A percentile compares a stretch with the other conserved stretches of the same genome.
Conservation (phyloP, 2,113 vertebrate species). For the Sylvilagus bachmani region DNA sequence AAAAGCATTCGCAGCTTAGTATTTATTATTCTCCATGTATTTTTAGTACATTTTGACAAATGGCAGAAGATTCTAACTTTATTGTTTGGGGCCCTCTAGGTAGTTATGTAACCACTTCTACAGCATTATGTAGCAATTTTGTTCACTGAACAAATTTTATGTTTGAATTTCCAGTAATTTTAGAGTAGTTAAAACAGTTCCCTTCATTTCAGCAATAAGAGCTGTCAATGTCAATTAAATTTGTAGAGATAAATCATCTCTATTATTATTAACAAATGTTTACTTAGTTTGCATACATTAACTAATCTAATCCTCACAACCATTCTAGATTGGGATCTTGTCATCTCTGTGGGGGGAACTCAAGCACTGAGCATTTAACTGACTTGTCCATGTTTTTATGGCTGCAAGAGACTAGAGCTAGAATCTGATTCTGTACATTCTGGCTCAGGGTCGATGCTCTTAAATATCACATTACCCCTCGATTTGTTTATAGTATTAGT, state of each 20-base stretch:
- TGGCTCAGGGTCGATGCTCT: neutral
- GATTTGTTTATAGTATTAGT: neutral
- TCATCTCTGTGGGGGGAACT: neutral
- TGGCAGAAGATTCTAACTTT: conserved; percentile 52
- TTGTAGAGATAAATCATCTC: neutral
- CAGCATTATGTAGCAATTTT: conserved; percentile 57
- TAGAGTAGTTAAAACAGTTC: conserved; percentile 30
- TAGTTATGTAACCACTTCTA: conserved; percentile 68
- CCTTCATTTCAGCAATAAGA: conserved; percentile 43
- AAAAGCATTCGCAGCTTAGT: conserved; percentile 58
- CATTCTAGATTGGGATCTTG: neutral
- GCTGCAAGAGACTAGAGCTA: neutral
- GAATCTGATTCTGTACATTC: neutral
- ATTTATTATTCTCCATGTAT: conserved; percentile 76
- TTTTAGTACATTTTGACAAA: conserved; percentile 75
- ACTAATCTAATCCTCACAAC: neutral
- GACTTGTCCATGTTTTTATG: neutral
- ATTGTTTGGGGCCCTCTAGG: conserved; percentile 22
- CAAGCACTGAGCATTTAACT: neutral
- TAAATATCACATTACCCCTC: neutral
- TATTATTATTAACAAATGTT: neutral
- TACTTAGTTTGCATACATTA: neutral
- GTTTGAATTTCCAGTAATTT: conserved; percentile 63
- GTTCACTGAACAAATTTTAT: conserved; percentile 31
- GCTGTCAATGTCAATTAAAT: neutral